Conservation (phyloP, 2,797 vertebrate species). For the Pristis pectinata region DNA sequence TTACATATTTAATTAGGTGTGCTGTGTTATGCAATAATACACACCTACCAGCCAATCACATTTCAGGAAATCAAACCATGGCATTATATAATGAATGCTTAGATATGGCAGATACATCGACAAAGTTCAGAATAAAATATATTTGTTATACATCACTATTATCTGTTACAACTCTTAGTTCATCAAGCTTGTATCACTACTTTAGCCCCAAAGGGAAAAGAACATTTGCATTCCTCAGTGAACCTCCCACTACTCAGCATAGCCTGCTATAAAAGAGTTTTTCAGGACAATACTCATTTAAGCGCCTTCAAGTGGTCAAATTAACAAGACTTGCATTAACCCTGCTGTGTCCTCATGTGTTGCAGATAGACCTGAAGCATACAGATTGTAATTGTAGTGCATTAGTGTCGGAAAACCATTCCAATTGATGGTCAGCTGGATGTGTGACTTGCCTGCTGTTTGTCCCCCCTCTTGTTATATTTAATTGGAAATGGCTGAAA, state of each 20-base stretch:
- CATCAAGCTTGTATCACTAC: slow-evolving; percentile 36
- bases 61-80: slow-evolving; percentile 37
- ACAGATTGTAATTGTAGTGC: slow-evolving; percentile 13
- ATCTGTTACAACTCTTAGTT: slow-evolving; percentile 37
- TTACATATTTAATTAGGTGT: slow-evolving; percentile 38
- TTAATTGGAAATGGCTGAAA: background rate
- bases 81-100: slow-evolving; percentile 38
- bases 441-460: slow-evolving; percentile 6
- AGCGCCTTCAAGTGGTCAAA: background rate
- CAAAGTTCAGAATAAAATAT: slow-evolving; percentile 38
- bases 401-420: background rate
- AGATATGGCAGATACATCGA: slow-evolving; percentile 37
- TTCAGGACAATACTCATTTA: background rate
- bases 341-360: background rate
- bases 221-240: slow-evolving; percentile 19
- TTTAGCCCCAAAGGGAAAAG: slow-evolving; percentile 32
- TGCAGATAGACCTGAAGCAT: background rate
- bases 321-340: background rate
- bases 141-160: slow-evolving; percentile 37
- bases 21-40: slow-evolving; percentile 35
- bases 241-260: background rate
- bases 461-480: background rate
- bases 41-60: slow-evolving; percentile 37
- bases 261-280: background rate
- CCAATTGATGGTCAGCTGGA: background rate